phyloP scores from a whole-genome alignment of 30 jellyfish, hydroid and myxozoan genomes.

The Mastigias papua region DNA sequence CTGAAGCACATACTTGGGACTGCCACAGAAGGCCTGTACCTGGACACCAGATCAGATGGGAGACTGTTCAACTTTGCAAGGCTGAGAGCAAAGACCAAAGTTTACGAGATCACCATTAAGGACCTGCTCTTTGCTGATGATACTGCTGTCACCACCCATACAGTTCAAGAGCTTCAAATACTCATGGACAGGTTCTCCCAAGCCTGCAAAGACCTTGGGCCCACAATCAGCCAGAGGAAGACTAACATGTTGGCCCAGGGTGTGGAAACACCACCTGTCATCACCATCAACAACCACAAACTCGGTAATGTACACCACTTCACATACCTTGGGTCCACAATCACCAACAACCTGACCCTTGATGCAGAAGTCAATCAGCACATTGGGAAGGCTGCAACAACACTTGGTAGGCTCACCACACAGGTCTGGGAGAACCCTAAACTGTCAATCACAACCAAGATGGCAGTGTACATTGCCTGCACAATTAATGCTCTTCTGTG shows the following conservation, averaged over 20 bases:
- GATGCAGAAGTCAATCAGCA: background rate
- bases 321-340: constrained; percentile 27
- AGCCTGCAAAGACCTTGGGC: constrained; percentile 18
- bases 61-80: too few species aligned
- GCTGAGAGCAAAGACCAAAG: too few species aligned
- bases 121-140: constrained; percentile 50
- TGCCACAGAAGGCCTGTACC: constrained; percentile 38
- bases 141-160: constrained; percentile 44
- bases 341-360: background rate
- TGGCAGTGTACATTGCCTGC: background rate
- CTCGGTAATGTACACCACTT: background rate
- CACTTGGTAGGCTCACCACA: background rate
- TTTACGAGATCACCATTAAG: too few species aligned
- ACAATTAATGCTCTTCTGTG: background rate
- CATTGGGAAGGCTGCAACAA: constrained; percentile 14
- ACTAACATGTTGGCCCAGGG: constrained; percentile 11
- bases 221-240: constrained; percentile 34
- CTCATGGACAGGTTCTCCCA: background rate
- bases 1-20: constrained; percentile 11
- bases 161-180: constrained; percentile 16
- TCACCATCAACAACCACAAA: background rate
- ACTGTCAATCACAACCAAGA: background rate
- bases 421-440: background rate
- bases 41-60: too few species aligned
- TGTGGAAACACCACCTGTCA: background rate